Evolutionary conservation across 2,113 vertebrate species (phyloP), one percentile per base, ranked within the genome.

Genomic region (Crotalus horridus): DNA sequence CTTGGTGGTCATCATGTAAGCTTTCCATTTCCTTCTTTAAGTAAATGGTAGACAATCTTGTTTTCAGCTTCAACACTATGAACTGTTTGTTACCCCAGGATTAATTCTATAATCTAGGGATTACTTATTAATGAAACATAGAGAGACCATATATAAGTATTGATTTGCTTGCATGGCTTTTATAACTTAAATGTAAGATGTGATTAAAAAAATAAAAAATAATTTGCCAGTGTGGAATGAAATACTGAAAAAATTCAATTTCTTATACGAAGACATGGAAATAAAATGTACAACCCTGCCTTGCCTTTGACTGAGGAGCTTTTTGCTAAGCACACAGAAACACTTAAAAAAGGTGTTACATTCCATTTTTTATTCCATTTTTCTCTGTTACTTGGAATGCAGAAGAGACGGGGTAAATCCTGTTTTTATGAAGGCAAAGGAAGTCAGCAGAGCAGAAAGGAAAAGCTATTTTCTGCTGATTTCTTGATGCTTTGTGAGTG

Each of bases 31-130:
- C 21, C 92, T 7, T 33, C 26, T 85, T 89, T 93, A 86, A 89
- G 89, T 89, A 59, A 89, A 7, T 53, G 54, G 29, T 24, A 15
- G 17, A 1, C 54, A 89, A 85, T 46, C 15, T 4, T 85, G 53
- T 86, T 89, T 93, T 85, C 69, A 85, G 51, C 89, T 86, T 85
- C 88, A 85, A 46, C 12, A 86, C 43, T 9, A 26, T 86, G 48
- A 90, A 61, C 88, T 23, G 17, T 55, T 89, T 89, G 59, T 89
- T 92, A 88, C 48, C 69, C 85, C 69, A 89, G 29, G 7, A 46
- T 89, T 89, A 89, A 89, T 92, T 92, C 89, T 89, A 85, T 74
- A 59, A 92, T 55, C 43, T 46, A 89, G 88, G 69, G 39, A 85
- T 92, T 51, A 33, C 69, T 59, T 89, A 55, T 58, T 92, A 89